Evolutionary conservation across 2,888 invertebrate species (phyloP), one percentile per base, ranked within the genome.

Genomic region (Drosophila kambysellisi): DNA sequence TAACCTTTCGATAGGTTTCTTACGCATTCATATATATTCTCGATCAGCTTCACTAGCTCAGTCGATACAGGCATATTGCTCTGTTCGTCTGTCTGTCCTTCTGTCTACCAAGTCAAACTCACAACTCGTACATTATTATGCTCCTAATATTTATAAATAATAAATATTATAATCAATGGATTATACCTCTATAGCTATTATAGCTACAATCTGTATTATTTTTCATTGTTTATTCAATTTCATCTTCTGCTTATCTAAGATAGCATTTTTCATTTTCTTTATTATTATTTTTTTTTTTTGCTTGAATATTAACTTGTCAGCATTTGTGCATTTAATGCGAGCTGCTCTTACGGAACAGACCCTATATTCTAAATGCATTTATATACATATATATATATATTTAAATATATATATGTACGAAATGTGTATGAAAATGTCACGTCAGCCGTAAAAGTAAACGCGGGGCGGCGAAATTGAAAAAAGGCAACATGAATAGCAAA

Each of bases 361-460:
- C 50, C 60, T 37, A 48, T 57, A 50, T 48, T 51, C 30, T 57
- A 43, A 29, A 54, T 66, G 54, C 12, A 64, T 56, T 46, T 58
- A 15, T n/a, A 52, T 11, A 51, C 50, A 58, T 73, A 35, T 62
- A 54, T 53, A 63, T 60, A 54, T 57, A 51, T 54, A 59, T 29
- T 52, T 52, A 11, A 9, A 17, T 37, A 37, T 48, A 52, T 66
- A 37, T 62, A 57, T 58, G 37, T 60, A 59, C 58, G 43, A 68
- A 66, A 43, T 54, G 43, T 76, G 58, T 68, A 70, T 54, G 62
- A 74, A 86, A 88, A 76, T 90, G 83, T 77, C 83, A 77, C 76
- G 88, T 86, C 90, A 80, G 85, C 75, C 76, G 70, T 73, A 74
- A 75, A 79, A 73, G 77, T 88, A 74, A 81, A 59, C 71, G 71